A percentile compares a stretch with the other conserved stretches of the same genome.
These are phyloP conservation scores for Petrocephalus zakoni DNA, from an alignment of 2,113 vertebrate species.

Conservation along the genomic window DNA sequence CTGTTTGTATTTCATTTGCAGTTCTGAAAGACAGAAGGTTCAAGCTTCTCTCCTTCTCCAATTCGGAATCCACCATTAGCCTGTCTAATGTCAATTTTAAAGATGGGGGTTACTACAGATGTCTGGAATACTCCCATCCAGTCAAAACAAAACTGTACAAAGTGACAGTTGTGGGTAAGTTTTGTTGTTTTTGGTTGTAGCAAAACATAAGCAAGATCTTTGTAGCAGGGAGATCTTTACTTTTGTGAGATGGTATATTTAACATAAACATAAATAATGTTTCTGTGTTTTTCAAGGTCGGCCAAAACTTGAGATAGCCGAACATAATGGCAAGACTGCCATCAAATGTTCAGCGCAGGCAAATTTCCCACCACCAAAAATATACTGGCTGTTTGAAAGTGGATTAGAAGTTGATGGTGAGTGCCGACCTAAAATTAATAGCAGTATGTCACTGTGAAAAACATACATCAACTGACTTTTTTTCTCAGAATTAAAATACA, in stretches of 20 bases:
- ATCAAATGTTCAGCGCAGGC: slow-evolving; percentile 54
- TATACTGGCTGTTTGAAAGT: slow-evolving; percentile 50
- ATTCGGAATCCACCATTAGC: slow-evolving; percentile 42
- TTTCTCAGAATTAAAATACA: slow-evolving; percentile 14
- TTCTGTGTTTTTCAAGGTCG: slow-evolving; percentile 25
- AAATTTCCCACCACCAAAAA: slow-evolving; percentile 40
- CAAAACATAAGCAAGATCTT: not conserved
- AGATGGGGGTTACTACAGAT: slow-evolving; percentile 59
- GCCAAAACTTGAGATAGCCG: slow-evolving; percentile 40
- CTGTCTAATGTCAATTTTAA: slow-evolving; percentile 49
- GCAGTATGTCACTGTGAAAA: not conserved
- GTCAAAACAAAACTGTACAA: slow-evolving; percentile 35
- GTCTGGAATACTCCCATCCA: slow-evolving; percentile 36
- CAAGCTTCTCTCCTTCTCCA: slow-evolving; percentile 38
- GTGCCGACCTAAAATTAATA: slow-evolving; percentile 14
- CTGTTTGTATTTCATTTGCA: slow-evolving; percentile 28
- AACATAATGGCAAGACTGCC: slow-evolving; percentile 23
- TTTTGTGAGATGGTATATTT: not conserved
- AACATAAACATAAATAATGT: not conserved
- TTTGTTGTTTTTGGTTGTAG: not conserved
- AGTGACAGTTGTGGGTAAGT: slow-evolving; percentile 60
- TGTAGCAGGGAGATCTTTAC: not conserved
- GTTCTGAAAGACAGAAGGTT: slow-evolving; percentile 48
- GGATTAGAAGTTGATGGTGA: slow-evolving; percentile 53
- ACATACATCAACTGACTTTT: not conserved